Base-by-base conservation (phyloP, 2,797 vertebrate species). In the Anguilla obscura region DNA sequence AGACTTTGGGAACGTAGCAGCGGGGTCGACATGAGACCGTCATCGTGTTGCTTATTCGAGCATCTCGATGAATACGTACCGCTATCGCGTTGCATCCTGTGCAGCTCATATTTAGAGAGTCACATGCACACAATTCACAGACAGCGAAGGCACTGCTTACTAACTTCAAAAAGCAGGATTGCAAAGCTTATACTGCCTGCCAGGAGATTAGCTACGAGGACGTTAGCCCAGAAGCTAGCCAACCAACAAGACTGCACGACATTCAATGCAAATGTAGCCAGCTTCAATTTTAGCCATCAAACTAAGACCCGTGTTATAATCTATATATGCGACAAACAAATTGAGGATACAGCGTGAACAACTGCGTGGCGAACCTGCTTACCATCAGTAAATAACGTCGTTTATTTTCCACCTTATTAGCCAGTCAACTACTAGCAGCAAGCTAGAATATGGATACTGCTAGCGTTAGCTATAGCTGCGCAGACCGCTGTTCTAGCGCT, bases 401-500 rank as follows among this genome's bases (percentile, higher is more conserved):
- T 40, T 45, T 80, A 48, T 33, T 80, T 24, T 12, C 74, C 18
- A 52, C 36, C n/a, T 83, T 85, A 86, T 7, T 6, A 88, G 86
- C 86, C 84, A 54, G 86, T 85, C 85, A 88, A 21, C 87, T 79
- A 74, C 18, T 27, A 63, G n/a, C 6, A 40, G 36, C 33, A 76
- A 18, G 74, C 74, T 36, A 76, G 30, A 76, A 76, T 36, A 36
- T 76, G 74, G 33, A 76, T 33, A 40, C 74, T 40, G 74, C 74
- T 40, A 84, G 52, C 60, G 21, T 80, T 87, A 89, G 33, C 88
- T 85, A 79, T 33, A 83, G 80, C 80, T 83, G n/a, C 40, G 80
- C 80, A 83, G 40, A 50, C 48, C 74, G 36, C 12, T n/a, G 69
- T 71, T 71, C n/a, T 3, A 71, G 69, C 69, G 9, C 27, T 12